Conservation (phyloP, 2,113 vertebrate genomes). For the Cacatua alba region DNA sequence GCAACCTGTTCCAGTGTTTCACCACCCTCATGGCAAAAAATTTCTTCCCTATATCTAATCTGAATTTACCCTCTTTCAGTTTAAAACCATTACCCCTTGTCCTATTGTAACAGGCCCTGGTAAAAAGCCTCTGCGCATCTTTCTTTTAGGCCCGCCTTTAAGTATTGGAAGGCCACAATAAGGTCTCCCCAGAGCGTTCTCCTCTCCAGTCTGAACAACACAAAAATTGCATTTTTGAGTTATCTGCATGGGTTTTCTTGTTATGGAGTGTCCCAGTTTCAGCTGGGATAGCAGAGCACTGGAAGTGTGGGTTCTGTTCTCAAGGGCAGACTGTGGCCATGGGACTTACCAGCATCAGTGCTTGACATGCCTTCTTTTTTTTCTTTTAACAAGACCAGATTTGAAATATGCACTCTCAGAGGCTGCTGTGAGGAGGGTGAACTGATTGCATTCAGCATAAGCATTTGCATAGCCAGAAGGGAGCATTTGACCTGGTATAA, state of each 20-base stretch:
- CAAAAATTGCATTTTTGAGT: background rate
- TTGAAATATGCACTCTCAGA: background rate
- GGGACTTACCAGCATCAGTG: background rate
- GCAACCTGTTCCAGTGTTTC: background rate
- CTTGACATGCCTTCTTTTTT: background rate
- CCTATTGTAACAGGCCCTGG: background rate
- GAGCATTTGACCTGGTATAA: background rate
- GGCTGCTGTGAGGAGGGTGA: background rate
- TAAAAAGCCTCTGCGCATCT: background rate
- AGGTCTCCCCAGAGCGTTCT: background rate
- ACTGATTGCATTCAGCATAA: background rate
- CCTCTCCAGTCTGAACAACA: background rate
- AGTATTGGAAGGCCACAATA: background rate
- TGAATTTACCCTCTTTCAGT: background rate
- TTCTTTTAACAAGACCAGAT: background rate
- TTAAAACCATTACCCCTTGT: background rate
- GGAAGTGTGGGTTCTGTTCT: background rate
- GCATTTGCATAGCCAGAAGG: background rate
- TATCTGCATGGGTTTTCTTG: background rate
- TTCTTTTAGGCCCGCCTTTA: background rate
- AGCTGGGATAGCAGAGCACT: background rate
- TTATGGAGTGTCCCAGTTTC: background rate
- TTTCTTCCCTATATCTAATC: too few species aligned
- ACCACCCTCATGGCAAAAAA: background rate
- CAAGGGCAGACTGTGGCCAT: background rate